Percentiles rank a stretch among this genome's conserved stretches.
phyloP scores from a whole-genome alignment of 2,113 vertebrate genomes.

The Oncorhynchus mykiss region DNA sequence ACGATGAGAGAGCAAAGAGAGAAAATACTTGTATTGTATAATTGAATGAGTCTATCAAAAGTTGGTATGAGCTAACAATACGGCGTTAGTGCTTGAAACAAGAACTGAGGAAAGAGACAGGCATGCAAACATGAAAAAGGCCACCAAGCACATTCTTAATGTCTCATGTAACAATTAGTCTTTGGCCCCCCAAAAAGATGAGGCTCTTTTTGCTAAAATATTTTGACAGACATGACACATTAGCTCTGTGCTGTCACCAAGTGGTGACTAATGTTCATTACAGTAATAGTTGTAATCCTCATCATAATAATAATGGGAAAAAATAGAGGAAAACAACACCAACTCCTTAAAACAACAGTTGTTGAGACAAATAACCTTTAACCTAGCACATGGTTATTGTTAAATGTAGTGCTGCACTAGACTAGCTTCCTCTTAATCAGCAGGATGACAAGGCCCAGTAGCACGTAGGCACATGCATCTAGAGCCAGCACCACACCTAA shows the following conservation, averaged over 20 bases:
- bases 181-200: neutral
- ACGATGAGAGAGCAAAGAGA: slow-evolving; percentile 2
- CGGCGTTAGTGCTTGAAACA: too few species aligned
- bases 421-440: too few species aligned
- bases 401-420: too few species aligned
- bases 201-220: neutral
- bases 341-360: too few species aligned
- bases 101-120: too few species aligned
- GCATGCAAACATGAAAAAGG: neutral
- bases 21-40: slow-evolving; percentile 1
- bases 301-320: neutral
- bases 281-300: neutral
- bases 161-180: too few species aligned
- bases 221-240: neutral
- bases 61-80: neutral
- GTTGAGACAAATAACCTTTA: too few species aligned
- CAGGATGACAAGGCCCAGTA: too few species aligned
- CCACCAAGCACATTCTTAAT: neutral
- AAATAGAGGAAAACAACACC: too few species aligned
- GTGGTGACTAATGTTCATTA: neutral
- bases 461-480: too few species aligned
- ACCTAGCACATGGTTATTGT: too few species aligned
- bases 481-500: too few species aligned
- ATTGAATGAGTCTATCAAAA: neutral
- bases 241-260: neutral